A percentile compares a stretch with the other conserved stretches of the same genome.
Evolutionary conservation across 2,888 invertebrate genomes (phyloP).

Genomic region (Diaphora mendica): DNA sequence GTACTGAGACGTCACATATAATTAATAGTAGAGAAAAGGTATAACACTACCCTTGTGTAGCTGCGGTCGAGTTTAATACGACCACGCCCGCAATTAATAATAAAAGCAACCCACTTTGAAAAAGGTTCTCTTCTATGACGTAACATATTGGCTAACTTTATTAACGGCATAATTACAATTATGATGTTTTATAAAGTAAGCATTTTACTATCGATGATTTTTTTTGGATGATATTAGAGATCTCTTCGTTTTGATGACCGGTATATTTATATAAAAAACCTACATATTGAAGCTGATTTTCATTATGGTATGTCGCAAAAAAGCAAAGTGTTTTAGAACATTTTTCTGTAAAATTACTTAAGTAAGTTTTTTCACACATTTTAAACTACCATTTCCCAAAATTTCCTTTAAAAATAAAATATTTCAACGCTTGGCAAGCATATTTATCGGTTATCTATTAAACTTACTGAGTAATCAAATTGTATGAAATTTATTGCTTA

Average conservation of each 20-base stretch:
- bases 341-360: too few species aligned
- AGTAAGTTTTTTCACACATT: not conserved
- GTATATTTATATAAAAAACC: not conserved
- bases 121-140: not conserved
- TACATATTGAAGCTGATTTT: not conserved
- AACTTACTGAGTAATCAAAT: not conserved
- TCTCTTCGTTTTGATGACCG: not conserved
- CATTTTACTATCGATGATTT: not conserved
- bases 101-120: not conserved
- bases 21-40: not conserved
- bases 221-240: not conserved
- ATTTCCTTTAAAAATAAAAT: not conserved
- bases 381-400: not conserved
- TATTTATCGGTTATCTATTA: not conserved
- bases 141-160: not conserved
- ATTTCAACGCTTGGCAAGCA: not conserved
- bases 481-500: not conserved
- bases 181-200: not conserved
- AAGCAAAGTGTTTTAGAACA: too few species aligned
- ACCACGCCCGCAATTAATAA: not conserved
- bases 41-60: not conserved
- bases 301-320: not conserved
- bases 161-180: not conserved
- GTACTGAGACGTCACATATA: not conserved
- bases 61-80: not conserved